Base-by-base conservation (phyloP, 1,140 invertebrate genomes). In the Antheraea mylitta region DNA sequence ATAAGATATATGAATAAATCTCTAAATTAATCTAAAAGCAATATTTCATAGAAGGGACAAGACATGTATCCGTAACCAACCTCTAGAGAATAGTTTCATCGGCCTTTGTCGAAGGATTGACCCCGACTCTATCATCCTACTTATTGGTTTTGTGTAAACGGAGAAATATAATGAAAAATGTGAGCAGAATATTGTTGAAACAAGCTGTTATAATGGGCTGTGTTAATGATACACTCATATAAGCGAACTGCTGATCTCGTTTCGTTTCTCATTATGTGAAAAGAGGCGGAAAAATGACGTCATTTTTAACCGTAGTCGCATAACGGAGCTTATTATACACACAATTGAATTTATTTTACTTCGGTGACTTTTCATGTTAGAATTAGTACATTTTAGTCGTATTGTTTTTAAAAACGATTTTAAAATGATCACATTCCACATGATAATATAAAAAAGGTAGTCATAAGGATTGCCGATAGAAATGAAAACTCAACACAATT, bases 101-200 rank as follows among this genome's bases (percentile, higher is more conserved):
- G 69, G 69, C 53, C 69, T 73, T 73, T 59, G 71, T n/a, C 61
- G 58, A 64, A 73, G 64, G 66, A 76, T 73, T 73, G 74, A 74
- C 74, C 75, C 63, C 64, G 73, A 67, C 69, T 77, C 77, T 79
- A 79, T 81, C 75, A 73, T 73, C 53, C 61, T 60, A 68, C 67
- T 75, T 79, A 78, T 80, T 80, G 76, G 73, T 76, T 80, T 73
- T 67, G 75, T 76, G 73, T 70, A 79, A 42, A 75, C 74, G 69
- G 66, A 18, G 72, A 74, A 70, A 68, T 30, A 67, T 76, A 78
- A 77, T 74, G 70, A 71, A 78, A 75, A 72, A 69, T 72, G 61
- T 72, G 37, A 18, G 45, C 45, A 16, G 45, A 53, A 53, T 53
- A 53, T 53, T 13, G 45, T 16, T 13, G 45, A 53, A 53, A 53